Evolutionary conservation across 2,888 invertebrate species (phyloP), one percentile per base, ranked within the genome.

Genomic region (Nemurella pictetii): DNA sequence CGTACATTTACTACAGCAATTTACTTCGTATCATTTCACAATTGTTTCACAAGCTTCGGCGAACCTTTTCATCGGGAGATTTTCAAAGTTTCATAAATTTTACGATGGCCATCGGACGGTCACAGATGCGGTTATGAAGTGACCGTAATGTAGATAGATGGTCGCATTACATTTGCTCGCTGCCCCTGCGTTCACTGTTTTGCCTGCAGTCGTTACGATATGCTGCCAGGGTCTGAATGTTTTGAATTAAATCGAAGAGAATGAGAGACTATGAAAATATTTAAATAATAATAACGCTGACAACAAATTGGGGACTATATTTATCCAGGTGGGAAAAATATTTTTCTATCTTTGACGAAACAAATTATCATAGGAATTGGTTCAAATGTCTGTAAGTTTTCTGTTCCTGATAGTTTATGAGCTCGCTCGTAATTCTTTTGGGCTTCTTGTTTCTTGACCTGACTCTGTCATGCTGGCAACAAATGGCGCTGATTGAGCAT

Each of bases 11-110:
- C 35, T 81, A 25, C 0, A n/a, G 28, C 81, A 35, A 81, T 81
- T 81, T 36, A 81, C 28, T 20, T 36, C 81, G 81, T 20, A 81
- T 36, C 81, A 81, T 81, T 81, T 81, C 81, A 81, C 81, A 81
- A 81, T 81, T 81, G 81, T 81, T 81, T 81, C 81, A 81, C 36
- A 55, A 81, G 81, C 81, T 26, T 36, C 32, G 28, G 20, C 28
- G 81, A 81, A 35, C 35, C 81, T 81, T 81, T 81, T 81, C 81
- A 81, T 36, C 36, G 1, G 4, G 36, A 27, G 12, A 81, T 80
- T 30, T 36, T 81, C 55, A n/a, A 28, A 75, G 75, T 75, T 75
- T 81, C 81, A 81, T 81, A 81, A 81, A 81, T 81, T 81, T 35
- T 27, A 81, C 36, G 28, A 36, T 55, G 81, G 36, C 25, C 81